Conservation (phyloP, 53 echinoderm and acorn worm genomes). For the Arbacia lixula region DNA sequence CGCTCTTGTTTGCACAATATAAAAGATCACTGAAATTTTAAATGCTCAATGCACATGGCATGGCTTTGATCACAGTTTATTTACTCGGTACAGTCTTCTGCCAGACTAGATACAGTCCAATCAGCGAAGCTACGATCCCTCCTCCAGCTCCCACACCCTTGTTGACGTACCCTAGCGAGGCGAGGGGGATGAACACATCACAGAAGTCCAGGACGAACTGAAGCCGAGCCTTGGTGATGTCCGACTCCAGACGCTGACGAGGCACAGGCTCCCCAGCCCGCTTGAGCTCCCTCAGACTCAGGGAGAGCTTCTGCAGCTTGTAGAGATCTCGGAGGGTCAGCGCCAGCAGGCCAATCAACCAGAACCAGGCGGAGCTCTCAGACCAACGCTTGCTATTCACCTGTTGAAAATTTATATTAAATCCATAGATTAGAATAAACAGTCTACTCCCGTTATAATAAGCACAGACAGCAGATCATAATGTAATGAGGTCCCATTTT, state of each 20-base stretch:
- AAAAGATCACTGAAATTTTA: too few relatives aligned
- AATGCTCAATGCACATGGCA: too few relatives aligned
- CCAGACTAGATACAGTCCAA: slow-evolving; percentile 72
- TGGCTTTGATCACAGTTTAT: too few relatives aligned
- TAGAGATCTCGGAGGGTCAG: slow-evolving; percentile 75
- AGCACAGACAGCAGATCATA: too few relatives aligned
- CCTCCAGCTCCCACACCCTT: slow-evolving; percentile 78
- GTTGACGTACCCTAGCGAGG: slow-evolving; percentile 72
- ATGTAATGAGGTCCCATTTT: too few relatives aligned
- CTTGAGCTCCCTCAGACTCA: slow-evolving; percentile 65
- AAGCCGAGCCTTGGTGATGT: slow-evolving; percentile 62
- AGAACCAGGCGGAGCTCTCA: slow-evolving; percentile 72
- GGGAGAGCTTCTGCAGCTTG: slow-evolving; percentile 70
- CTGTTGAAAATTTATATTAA: too few relatives aligned
- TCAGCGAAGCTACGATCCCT: slow-evolving; percentile 71
- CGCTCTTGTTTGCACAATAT: too few relatives aligned
- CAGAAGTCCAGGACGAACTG: slow-evolving; percentile 71
- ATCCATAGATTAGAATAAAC: too few relatives aligned
- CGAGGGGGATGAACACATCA: slow-evolving; percentile 77
- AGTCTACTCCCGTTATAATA: too few relatives aligned
- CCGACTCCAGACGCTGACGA: slow-evolving; percentile 41
- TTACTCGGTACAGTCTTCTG: slow-evolving; percentile 65
- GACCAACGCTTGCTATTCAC: slow-evolving; percentile 75
- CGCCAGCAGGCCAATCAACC: slow-evolving; percentile 74
- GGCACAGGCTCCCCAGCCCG: slow-evolving; percentile 59